Evolutionary conservation across 2,113 vertebrate species (phyloP).

Genomic region (Amblyornis subalaris): DNA sequence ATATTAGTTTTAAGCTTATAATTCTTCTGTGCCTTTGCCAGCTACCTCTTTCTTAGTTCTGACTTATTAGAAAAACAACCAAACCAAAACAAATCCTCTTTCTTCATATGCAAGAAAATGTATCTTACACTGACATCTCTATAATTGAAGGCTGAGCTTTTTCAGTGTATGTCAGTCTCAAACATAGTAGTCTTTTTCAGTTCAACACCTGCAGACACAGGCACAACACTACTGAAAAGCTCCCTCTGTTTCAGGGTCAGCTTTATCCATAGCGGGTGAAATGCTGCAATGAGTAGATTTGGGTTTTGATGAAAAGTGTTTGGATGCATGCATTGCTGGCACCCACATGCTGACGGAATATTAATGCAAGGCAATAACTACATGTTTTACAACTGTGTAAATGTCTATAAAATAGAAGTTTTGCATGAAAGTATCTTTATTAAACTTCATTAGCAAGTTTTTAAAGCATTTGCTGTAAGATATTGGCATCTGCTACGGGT

Average conservation of each 20-base stretch:
- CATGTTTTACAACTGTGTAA: neutral
- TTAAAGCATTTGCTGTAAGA: fast-evolving
- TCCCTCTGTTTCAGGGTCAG: neutral
- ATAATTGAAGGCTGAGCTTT: neutral
- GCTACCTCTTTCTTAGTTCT: neutral
- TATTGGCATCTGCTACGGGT: neutral
- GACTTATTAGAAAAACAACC: neutral
- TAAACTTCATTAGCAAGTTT: neutral
- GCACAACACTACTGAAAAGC: neutral
- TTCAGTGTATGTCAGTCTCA: neutral
- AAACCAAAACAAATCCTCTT: neutral
- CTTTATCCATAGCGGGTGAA: neutral
- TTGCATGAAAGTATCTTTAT: neutral
- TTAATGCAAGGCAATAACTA: neutral
- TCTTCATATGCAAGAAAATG: neutral
- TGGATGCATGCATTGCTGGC: neutral
- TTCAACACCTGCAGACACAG: neutral
- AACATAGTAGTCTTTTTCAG: neutral
- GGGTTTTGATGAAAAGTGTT: neutral
- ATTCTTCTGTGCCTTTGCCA: neutral
- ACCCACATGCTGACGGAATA: neutral
- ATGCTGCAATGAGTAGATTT: neutral
- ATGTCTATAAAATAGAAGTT: neutral
- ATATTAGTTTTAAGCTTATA: neutral
- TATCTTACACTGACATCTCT: neutral